phyloP scores from a whole-genome alignment of 2,888 invertebrate species.

The Blastobasis lacticolella region DNA sequence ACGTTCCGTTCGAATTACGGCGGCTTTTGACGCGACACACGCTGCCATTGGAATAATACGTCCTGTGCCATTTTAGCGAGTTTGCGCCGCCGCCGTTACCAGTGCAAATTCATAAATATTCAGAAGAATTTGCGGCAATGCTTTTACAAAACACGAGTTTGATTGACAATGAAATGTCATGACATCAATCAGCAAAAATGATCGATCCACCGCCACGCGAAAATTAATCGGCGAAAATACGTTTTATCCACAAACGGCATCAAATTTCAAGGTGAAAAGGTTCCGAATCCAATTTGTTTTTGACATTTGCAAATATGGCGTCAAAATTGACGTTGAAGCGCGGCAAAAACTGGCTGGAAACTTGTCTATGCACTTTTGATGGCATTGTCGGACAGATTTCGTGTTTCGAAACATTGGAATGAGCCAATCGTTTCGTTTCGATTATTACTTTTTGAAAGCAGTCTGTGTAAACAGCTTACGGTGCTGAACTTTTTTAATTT shows the following conservation, averaged over 20 bases:
- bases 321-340: slow-evolving; percentile 32
- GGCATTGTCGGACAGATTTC: slow-evolving; percentile 16
- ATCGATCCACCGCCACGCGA: slow-evolving; percentile 4
- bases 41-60: slow-evolving; percentile 51
- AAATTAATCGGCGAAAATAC: background rate
- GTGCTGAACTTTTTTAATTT: slow-evolving; percentile 9
- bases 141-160: slow-evolving; percentile 52
- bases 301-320: slow-evolving; percentile 32
- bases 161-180: slow-evolving; percentile 59
- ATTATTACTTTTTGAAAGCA: slow-evolving; percentile 33
- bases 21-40: slow-evolving; percentile 21
- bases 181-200: slow-evolving; percentile 49
- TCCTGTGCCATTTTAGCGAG: slow-evolving; percentile 48
- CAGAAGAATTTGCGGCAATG: slow-evolving; percentile 47
- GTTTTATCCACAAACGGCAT: no score
- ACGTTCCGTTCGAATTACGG: slow-evolving; percentile 32
- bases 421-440: slow-evolving; percentile 32
- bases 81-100: slow-evolving; percentile 39
- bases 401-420: slow-evolving; percentile 30
- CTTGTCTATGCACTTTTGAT: slow-evolving; percentile 60
- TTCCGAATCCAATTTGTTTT: slow-evolving; percentile 28
- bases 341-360: slow-evolving; percentile 45
- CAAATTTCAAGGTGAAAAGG: slow-evolving; percentile 13
- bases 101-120: slow-evolving; percentile 61
- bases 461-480: slow-evolving; percentile 3